Evolutionary conservation across 2,888 invertebrate genomes (phyloP).

Genomic region (Brachynemurus nebulosus): DNA sequence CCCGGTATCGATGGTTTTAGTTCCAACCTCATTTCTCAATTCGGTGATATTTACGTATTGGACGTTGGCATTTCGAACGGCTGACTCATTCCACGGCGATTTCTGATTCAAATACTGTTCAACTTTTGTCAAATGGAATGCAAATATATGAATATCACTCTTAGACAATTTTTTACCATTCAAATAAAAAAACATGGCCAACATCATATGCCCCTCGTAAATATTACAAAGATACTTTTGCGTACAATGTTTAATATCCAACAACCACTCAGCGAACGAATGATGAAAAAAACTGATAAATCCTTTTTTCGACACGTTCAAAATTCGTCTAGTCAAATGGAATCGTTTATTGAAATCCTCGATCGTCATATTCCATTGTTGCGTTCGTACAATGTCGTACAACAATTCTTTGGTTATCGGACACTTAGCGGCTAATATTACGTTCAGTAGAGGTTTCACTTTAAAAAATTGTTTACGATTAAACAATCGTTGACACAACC

Average conservation of each 20-base stretch:
- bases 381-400: constrained; percentile 67
- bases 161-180: constrained; percentile 53
- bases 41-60: constrained; percentile 7
- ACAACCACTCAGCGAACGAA: constrained; percentile 87
- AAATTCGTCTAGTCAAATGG: constrained; percentile 50
- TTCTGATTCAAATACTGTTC: constrained; percentile 47
- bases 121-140: constrained; percentile 51
- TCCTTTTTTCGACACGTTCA: constrained; percentile 44
- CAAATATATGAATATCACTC: constrained; percentile 60
- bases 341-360: constrained; percentile 71
- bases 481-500: constrained; percentile 88
- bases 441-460: constrained; percentile 72
- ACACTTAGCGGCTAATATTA: constrained; percentile 73
- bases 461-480: constrained; percentile 78
- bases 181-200: constrained; percentile 70
- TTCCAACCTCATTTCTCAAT: not conserved
- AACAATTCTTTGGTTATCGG: constrained; percentile 72
- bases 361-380: constrained; percentile 60
- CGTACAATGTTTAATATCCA: constrained; percentile 96
- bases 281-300: constrained; percentile 74
- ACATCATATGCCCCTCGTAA: constrained; percentile 75
- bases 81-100: constrained; percentile 17
- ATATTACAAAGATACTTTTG: constrained; percentile 83
- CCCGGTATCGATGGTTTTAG: not conserved
- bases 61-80: constrained; percentile 1